Evolutionary conservation across 2,888 invertebrate species (phyloP).

Genomic region (Ernsta delagoae): DNA sequence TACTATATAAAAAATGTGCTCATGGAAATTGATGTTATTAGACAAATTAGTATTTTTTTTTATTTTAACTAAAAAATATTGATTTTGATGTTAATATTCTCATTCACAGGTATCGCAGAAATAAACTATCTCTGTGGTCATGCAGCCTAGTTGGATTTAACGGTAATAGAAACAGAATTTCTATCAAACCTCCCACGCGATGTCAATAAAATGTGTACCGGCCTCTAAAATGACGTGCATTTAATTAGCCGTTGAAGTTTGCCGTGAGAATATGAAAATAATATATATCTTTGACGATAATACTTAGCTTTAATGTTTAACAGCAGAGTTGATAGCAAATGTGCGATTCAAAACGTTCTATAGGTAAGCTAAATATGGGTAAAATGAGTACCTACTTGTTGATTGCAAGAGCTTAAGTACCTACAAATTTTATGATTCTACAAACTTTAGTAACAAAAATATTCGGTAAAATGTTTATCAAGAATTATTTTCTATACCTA

Average conservation of each 20-base stretch:
- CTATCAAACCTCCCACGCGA: constrained; percentile 29
- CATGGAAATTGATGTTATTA: too few relatives aligned
- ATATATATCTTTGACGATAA: constrained; percentile 13
- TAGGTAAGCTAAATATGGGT: too few relatives aligned
- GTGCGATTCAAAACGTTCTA: too few relatives aligned
- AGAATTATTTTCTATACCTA: too few relatives aligned
- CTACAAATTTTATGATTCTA: too few relatives aligned
- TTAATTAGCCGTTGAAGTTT: constrained; percentile 31
- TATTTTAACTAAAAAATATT: too few relatives aligned
- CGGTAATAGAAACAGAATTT: constrained; percentile 34
- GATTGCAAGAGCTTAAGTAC: too few relatives aligned
- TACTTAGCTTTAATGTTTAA: not conserved
- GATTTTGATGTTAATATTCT: not conserved
- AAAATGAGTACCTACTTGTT: too few relatives aligned
- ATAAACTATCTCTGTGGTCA: constrained; percentile 25
- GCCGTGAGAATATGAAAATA: constrained; percentile 25
- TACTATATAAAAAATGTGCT: too few relatives aligned
- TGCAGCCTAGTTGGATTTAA: constrained; percentile 31
- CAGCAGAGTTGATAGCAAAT: not conserved
- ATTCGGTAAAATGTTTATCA: too few relatives aligned
- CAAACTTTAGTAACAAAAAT: too few relatives aligned
- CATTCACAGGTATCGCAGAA: constrained; percentile 6
- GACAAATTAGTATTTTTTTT: too few relatives aligned
- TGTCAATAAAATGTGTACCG: constrained; percentile 30
- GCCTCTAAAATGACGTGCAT: constrained; percentile 30